Evolutionary conservation across 2,797 vertebrate species (phyloP).

Genomic region (Monodelphis domestica): DNA sequence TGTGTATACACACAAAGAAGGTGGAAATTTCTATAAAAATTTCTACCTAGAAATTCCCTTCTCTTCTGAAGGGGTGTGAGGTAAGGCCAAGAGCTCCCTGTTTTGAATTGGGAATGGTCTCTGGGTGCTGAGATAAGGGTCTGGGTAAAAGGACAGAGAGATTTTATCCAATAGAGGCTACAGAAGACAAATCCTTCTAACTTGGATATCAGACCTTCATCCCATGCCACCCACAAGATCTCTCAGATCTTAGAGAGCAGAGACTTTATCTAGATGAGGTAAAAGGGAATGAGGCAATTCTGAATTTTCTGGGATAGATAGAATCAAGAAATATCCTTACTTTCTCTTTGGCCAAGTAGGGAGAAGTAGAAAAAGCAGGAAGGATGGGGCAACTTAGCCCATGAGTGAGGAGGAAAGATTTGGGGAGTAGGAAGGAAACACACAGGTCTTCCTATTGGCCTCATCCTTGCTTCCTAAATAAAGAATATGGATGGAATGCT

Average conservation of each 20-base stretch:
- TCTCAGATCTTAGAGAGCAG: neutral
- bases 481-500: neutral
- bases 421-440: neutral
- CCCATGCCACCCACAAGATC: neutral
- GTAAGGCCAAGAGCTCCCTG: neutral
- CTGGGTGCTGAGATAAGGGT: neutral
- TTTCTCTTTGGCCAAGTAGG: neutral
- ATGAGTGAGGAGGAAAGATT: neutral
- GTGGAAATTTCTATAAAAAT: neutral
- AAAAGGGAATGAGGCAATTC: neutral
- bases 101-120: neutral
- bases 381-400: neutral
- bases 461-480: neutral
- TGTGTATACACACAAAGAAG: too few relatives aligned
- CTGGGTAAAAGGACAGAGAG: neutral
- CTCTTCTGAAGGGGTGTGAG: neutral
- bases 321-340: neutral
- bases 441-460: neutral
- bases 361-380: neutral
- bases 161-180: neutral
- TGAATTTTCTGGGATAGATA: neutral
- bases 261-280: neutral
- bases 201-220: neutral
- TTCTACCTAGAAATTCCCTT: neutral
- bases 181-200: neutral